A percentile compares a stretch with the other conserved stretches of the same genome.
Evolutionary conservation across 2,113 vertebrate species (phyloP).

Genomic region (Silurus glanis): DNA sequence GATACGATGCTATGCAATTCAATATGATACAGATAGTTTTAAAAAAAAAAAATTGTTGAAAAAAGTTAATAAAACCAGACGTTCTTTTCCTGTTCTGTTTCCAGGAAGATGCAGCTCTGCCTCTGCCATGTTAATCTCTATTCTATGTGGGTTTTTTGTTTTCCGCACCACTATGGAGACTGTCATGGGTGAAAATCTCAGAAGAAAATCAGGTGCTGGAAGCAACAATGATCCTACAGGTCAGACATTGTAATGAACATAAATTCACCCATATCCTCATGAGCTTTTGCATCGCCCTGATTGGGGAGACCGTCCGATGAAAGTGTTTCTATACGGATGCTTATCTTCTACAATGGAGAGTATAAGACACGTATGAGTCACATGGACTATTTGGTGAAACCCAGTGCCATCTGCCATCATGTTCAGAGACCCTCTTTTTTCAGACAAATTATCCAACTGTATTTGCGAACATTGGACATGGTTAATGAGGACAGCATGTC

Average conservation of each 20-base stretch:
- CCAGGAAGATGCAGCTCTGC: too few species aligned
- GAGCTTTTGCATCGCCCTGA: neutral
- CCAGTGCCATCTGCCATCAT: conserved; percentile 38
- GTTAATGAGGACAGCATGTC: conserved; percentile 48
- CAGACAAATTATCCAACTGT: conserved; percentile 16
- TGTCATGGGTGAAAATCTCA: neutral
- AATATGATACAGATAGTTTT: too few species aligned
- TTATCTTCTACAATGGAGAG: neutral
- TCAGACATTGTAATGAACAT: neutral
- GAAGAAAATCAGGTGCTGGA: neutral
- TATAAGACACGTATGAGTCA: neutral
- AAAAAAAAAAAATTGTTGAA: too few species aligned
- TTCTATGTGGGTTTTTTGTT: neutral
- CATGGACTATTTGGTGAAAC: conserved; percentile 12
- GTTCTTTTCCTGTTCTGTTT: too few species aligned
- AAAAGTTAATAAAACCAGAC: too few species aligned
- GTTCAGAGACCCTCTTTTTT: neutral
- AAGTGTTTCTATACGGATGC: neutral
- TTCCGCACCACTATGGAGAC: neutral
- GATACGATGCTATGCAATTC: too few species aligned
- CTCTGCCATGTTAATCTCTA: too few species aligned
- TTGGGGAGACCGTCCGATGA: neutral
- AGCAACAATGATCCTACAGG: neutral
- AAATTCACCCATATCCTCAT: neutral
- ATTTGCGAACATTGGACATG: conserved; percentile 25